Evolutionary conservation across 2,113 vertebrate genomes (phyloP), one percentile per base, ranked within the genome.

Genomic region (Diglossa brunneiventris): DNA sequence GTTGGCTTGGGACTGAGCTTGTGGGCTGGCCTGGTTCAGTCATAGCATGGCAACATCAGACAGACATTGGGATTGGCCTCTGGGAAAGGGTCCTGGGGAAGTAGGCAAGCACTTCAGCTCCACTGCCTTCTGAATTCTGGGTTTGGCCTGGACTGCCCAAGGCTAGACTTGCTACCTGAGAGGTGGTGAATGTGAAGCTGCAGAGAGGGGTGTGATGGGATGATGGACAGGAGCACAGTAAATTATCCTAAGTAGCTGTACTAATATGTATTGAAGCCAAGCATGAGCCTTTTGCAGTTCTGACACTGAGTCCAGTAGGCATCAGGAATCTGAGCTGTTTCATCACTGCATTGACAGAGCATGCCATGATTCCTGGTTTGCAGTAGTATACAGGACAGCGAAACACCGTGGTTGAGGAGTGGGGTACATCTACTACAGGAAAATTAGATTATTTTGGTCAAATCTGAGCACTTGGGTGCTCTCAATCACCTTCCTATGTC

Each of bases 31-130:
- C 16, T 59, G 58, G 49, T 10, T 47, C 15, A 30, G 31, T 21
- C 0, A 0, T 15, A 28, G 41, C 0, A 0, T 27, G 27, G 16
- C 33, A 58, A 7, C 7, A 3, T 47, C 8, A 35, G n/a, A 18
- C 5, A 26, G 16, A 33, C 39, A 1, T 4, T 49, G 81, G 86
- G 35, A 22, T 1, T 19, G 37, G 23, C 31, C 37, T 69, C 80
- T 86, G 67, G 35, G 30, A 52, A 55, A 56, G 19, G 11, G 9
- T 44, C 31, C 24, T 72, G 61, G 67, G 22, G n/a, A 69, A 49
- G 41, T 0, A 61, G 44, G 30, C 23, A 55, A 50, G 30, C 35
- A 27, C 18, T 55, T 49, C 39, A 52, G 7, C 47, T 82, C 26
- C 15, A 28, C 35, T 87, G 31, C 26, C 13, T 30, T 83, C 19